Conservation (phyloP, 2,113 vertebrate genomes). For the Crotalus horridus region DNA sequence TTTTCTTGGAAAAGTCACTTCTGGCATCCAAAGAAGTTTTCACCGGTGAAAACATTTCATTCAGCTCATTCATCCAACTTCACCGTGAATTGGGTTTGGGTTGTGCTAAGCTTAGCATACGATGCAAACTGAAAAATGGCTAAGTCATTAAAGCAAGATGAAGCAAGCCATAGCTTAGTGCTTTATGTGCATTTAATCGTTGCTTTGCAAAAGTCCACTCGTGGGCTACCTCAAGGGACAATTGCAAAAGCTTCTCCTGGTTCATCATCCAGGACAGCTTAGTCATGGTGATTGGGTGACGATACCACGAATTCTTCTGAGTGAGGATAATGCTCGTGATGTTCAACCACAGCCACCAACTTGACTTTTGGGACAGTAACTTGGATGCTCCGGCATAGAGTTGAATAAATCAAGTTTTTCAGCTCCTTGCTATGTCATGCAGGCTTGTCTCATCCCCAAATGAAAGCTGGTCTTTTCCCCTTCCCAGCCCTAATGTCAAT, state of each 20-base stretch:
- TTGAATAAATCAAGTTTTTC: neutral
- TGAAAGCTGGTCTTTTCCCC: neutral
- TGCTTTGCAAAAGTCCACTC: neutral
- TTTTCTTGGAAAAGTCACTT: neutral
- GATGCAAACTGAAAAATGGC: neutral
- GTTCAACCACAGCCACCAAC: neutral
- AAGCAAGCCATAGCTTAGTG: neutral
- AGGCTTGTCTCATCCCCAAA: neutral
- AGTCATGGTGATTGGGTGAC: neutral
- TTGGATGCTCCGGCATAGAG: neutral
- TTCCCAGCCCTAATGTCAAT: neutral
- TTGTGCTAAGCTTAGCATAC: neutral
- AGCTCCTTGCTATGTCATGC: neutral
- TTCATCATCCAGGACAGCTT: neutral
- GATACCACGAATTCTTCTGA: neutral
- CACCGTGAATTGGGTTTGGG: neutral
- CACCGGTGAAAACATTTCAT: neutral
- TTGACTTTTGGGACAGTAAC: neutral
- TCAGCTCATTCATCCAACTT: neutral
- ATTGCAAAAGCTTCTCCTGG: neutral
- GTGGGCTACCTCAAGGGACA: neutral
- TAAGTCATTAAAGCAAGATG: neutral
- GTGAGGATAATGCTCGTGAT: neutral
- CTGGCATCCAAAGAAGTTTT: neutral
- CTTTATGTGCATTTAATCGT: neutral